phyloP scores from a whole-genome alignment of 2,113 vertebrate genomes.

The Tursiops truncatus region DNA sequence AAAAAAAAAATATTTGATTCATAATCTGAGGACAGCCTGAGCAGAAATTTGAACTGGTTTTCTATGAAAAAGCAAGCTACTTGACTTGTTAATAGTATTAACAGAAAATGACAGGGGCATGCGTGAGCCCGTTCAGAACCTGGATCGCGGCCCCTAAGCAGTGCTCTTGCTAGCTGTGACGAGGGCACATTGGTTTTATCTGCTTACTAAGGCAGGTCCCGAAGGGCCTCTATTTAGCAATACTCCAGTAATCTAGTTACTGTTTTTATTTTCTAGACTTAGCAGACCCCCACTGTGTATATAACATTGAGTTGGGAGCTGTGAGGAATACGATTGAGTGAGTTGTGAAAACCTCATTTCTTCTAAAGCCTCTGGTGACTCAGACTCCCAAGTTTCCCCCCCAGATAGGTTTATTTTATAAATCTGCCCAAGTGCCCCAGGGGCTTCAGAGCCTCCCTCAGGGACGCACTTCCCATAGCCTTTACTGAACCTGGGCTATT shows the following conservation, averaged over 20 bases:
- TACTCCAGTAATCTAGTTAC: background rate
- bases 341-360: background rate
- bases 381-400: no score
- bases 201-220: background rate
- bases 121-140: background rate
- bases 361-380: background rate
- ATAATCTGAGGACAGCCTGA: background rate
- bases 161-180: background rate
- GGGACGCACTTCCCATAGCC: background rate
- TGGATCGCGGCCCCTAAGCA: background rate
- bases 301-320: background rate
- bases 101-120: background rate
- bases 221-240: background rate
- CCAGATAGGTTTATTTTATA: background rate
- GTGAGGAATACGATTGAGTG: background rate
- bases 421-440: background rate
- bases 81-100: background rate
- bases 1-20: background rate
- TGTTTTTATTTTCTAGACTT: background rate
- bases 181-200: background rate
- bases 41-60: background rate
- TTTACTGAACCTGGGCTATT: background rate
- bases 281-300: background rate
- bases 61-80: background rate
- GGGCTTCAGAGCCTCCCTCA: background rate